Conservation (phyloP, 2,888 invertebrate species). For the Diaperis boleti region DNA sequence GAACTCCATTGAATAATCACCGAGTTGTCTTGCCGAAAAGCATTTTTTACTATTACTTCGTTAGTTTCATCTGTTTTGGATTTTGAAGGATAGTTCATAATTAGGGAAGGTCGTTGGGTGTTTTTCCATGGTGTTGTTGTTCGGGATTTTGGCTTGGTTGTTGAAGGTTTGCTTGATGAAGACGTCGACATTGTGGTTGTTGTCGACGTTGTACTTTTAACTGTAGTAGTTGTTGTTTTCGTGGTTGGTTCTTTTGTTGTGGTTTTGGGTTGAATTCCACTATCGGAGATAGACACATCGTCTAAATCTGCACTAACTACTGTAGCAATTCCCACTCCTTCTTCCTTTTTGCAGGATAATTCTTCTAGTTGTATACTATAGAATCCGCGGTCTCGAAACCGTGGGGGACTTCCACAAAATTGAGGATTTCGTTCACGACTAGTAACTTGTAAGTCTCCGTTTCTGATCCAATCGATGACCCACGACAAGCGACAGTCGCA, state of each 20-base stretch:
- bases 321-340: constrained; percentile 70
- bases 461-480: constrained; percentile 92
- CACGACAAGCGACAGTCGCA: constrained; percentile 91
- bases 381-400: constrained; percentile 85
- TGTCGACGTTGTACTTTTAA: constrained; percentile 54
- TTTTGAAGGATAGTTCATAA: constrained; percentile 76
- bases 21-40: constrained; percentile 86
- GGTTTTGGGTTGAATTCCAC: constrained; percentile 49
- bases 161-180: constrained; percentile 55
- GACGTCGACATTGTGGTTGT: constrained; percentile 58
- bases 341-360: constrained; percentile 69
- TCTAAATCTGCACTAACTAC: constrained; percentile 70
- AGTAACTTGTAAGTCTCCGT: constrained; percentile 90
- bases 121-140: constrained; percentile 62
- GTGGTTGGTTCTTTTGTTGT: constrained; percentile 58
- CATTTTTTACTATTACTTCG: constrained; percentile 88
- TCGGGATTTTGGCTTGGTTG: constrained; percentile 55
- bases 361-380: constrained; percentile 88
- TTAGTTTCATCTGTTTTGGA: constrained; percentile 74
- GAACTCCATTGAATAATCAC: constrained; percentile 94
- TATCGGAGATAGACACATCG: constrained; percentile 60
- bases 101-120: constrained; percentile 76
- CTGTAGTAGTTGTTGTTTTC: constrained; percentile 50
- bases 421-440: constrained; percentile 93
- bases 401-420: constrained; percentile 88